Evolutionary conservation across 2,888 invertebrate genomes (phyloP), one percentile per base, ranked within the genome.

Genomic region (Ophion ellenae): DNA sequence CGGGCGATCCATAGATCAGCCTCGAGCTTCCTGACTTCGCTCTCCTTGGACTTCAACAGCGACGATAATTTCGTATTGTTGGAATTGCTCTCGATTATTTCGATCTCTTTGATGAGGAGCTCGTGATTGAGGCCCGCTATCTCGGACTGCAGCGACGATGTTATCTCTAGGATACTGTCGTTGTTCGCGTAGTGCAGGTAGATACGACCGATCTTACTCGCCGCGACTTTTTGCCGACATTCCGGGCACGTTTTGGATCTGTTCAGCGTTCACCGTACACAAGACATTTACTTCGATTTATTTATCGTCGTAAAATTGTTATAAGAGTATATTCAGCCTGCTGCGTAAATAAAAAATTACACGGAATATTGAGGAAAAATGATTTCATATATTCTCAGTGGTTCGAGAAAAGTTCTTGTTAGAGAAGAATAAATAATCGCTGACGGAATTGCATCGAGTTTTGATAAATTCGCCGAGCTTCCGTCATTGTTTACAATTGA

Each of bases 221-320:
- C 83, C 2, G 70, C 53, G 20, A 83, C 71, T 67, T 67, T 83
- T 76, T 83, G 66, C n/a, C 85, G 75, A 28, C 85, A 85, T 70
- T 83, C 85, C 9, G 85, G 85, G 57, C 85, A 85, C 17, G 85
- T 85, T 76, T 83, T 76, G 2, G 85, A 85, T 47, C 85, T 85
- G 53, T 67, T 63, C 57, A 5, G 28, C 61, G 53, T 10, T 45
- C 4, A 45, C 59, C 17, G 14, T 63, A 71, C 17, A 77, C 47
- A 32, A 45, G 2, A 66, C 9, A 32, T 70, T 70, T 47, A 45
- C 45, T 5, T 45, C 4, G 14, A 47, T 10, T 14, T 14, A 47
- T 47, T 47, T 11, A 47, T 47, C 47, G 14, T 47, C 47, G 14
- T 47, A 47, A 47, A 47, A 2, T 47, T 47, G 2, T 14, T 11